Percentiles rank a stretch among this genome's conserved stretches.
phyloP scores from a whole-genome alignment of 2,113 vertebrate species.

The Bothrops jararaca region DNA sequence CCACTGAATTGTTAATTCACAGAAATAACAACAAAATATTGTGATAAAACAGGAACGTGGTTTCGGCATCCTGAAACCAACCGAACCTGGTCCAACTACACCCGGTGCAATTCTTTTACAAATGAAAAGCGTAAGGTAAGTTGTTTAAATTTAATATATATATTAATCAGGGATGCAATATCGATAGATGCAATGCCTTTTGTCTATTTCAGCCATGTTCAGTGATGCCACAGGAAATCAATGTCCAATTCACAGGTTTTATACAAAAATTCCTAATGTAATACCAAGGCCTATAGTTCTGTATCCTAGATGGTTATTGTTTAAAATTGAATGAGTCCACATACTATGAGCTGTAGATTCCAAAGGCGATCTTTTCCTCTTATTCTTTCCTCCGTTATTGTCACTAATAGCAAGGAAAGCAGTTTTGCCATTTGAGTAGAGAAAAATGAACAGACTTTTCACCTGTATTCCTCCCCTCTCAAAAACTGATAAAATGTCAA shows the following conservation, averaged over 20 bases:
- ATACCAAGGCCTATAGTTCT: neutral
- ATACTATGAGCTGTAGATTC: neutral
- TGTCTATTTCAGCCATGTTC: neutral
- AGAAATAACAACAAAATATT: conserved; percentile 92
- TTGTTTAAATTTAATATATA: neutral
- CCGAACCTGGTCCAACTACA: conserved; percentile 95
- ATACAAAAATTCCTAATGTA: neutral
- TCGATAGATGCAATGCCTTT: neutral
- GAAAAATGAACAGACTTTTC: neutral
- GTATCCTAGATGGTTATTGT: neutral
- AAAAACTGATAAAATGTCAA: neutral
- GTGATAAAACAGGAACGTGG: conserved; percentile 89
- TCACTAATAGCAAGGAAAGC: neutral
- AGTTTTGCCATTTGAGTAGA: neutral
- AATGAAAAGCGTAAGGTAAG: conserved; percentile 86
- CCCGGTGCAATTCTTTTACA: conserved; percentile 88
- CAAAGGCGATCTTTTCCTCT: neutral
- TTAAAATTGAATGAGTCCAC: neutral
- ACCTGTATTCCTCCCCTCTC: neutral
- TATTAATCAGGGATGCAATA: neutral
- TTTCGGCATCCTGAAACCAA: conserved; percentile 93
- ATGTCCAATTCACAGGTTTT: neutral
- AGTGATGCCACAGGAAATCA: neutral
- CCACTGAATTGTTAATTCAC: conserved; percentile 32
- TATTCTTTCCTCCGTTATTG: neutral